Evolutionary conservation across 1,140 invertebrate species (phyloP).

Genomic region (Neomicropteryx cornuta): DNA sequence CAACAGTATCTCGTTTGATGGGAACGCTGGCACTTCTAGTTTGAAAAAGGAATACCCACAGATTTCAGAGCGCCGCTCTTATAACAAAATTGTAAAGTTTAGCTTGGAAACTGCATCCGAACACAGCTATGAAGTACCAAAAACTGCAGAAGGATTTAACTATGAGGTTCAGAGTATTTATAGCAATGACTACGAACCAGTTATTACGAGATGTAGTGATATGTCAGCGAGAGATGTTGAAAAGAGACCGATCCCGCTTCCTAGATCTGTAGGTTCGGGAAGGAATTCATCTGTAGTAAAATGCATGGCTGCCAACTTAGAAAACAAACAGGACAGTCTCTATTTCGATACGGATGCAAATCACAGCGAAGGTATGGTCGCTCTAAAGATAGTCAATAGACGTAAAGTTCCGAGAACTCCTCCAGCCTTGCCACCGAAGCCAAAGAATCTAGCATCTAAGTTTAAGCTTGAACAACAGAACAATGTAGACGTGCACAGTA

Average conservation of each 20-base stretch:
- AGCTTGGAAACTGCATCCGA: constrained; percentile 39
- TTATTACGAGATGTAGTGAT: constrained; percentile 40
- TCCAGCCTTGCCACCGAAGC: constrained; percentile 57
- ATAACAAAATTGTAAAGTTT: constrained; percentile 40
- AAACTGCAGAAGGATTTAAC: constrained; percentile 36
- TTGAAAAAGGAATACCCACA: constrained; percentile 9
- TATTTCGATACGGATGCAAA: constrained; percentile 32
- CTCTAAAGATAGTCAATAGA: constrained; percentile 38
- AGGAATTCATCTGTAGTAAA: constrained; percentile 37
- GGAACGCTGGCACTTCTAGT: constrained; percentile 27
- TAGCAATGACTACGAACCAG: constrained; percentile 50
- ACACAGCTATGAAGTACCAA: constrained; percentile 39
- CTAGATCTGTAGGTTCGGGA: constrained; percentile 24
- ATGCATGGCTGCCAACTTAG: constrained; percentile 46
- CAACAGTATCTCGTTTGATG: constrained; percentile 39
- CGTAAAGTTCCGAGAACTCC: constrained; percentile 48
- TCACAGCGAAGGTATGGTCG: constrained; percentile 21
- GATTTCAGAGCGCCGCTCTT: constrained; percentile 7
- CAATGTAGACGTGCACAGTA: no score
- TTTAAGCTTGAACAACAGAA: constrained; percentile 35
- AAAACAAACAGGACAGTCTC: constrained; percentile 35
- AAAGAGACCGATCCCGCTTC: constrained; percentile 21
- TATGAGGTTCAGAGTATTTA: constrained; percentile 51
- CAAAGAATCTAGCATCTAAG: constrained; percentile 51
- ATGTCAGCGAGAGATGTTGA: constrained; percentile 7